These are phyloP conservation scores for Syrrhaptes paradoxus DNA, from an alignment of 2,113 vertebrate species.

Conservation along the genomic window DNA sequence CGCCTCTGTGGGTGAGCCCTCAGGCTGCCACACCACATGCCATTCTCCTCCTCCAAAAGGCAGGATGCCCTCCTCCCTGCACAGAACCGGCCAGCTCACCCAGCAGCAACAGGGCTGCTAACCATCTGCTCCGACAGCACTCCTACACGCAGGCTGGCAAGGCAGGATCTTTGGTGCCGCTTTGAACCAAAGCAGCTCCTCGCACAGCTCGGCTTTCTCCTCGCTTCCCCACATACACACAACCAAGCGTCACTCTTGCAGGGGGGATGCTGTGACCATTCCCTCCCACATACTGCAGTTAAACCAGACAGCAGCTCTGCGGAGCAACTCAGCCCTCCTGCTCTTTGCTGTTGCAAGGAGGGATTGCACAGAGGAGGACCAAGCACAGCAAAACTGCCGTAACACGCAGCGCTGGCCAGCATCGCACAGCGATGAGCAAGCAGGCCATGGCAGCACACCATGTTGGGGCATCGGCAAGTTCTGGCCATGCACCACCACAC, in stretches of 20 bases:
- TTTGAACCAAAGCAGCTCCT: accelerated
- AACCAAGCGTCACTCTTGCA: accelerated
- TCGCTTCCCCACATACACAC: background rate
- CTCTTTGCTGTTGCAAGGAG: background rate
- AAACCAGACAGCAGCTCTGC: background rate
- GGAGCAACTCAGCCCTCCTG: background rate
- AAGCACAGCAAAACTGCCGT: accelerated
- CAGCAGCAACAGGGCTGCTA: background rate
- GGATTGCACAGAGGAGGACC: background rate
- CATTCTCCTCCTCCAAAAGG: background rate
- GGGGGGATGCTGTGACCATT: background rate
- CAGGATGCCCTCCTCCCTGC: background rate
- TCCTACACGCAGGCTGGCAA: background rate
- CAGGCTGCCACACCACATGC: accelerated
- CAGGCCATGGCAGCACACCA: accelerated
- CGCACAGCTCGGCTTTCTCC: background rate
- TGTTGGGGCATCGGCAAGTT: accelerated
- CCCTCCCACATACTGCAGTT: background rate
- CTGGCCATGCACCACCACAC: accelerated
- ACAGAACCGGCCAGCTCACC: accelerated
- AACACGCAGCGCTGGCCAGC: accelerated
- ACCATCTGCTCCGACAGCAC: background rate
- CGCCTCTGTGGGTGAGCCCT: background rate
- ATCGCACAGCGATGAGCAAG: accelerated
- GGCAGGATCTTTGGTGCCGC: accelerated